Base-by-base conservation (phyloP, 2,888 invertebrate genomes). In the Leptopilina myrica region DNA sequence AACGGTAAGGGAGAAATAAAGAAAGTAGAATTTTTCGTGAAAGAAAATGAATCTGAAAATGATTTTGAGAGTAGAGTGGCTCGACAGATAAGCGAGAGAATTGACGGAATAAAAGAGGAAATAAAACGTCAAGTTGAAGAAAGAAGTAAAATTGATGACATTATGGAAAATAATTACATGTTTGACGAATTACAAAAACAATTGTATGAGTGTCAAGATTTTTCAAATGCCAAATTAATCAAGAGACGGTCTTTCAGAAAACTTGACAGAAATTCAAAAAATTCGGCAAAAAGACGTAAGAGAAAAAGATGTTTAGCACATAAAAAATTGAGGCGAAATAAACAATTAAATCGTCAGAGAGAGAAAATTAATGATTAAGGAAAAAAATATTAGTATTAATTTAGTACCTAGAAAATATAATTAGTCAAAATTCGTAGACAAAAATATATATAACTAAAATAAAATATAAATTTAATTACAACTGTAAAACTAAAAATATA, bases 101-200 rank as follows among this genome's bases (percentile, higher is more conserved):
- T 92, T 69, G 88, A 90, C 33, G 87, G 89, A 12, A 91, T 92
- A 53, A 92, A 92, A 78, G 91, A 90, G 14, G 89, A 92, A 77
- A 91, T 92, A 1, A 91, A 90, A 76, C 86, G 91, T 4, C 91
- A 92, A 82, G 89, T 92, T 46, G 89, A 87, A 49, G 85, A 83
- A 11, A 86, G 86, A 6, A 83, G 84, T 4, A 84, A 79, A 9
- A 79, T 86, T 3, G 79, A 82, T 0, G 86, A 85, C 56, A 89
- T 88, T 79, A 84, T 86, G 69, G 83, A 80, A n/a, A 90, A 89
- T 59, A 90, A 90, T 76, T 87, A 84, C 0, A 89, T 85, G 67
- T 89, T 85, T 80, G 88, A 90, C 40, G 86, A 88, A 62, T 62
- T 89, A 26, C 82, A 56, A 11, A 59, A n/a, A 12, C 40, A 62